Evolutionary conservation across 35 echinoderm and acorn worm species (phyloP).

Genomic region (Nesometra sesokonis): DNA sequence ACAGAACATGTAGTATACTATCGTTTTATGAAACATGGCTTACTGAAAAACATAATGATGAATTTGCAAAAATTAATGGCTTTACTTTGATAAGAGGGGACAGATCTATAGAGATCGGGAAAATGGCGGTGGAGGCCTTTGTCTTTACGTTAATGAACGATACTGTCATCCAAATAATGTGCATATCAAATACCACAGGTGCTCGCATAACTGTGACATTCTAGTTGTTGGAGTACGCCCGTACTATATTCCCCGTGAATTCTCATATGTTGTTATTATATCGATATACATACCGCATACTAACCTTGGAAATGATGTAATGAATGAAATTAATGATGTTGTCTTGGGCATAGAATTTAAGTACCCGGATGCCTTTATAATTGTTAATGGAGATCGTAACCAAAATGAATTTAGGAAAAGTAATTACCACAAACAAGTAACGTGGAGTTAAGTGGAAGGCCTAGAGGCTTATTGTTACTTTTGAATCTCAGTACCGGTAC

Average conservation of each 20-base stretch:
- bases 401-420: slow-evolving; percentile 10
- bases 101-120: slow-evolving; percentile 11
- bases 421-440: slow-evolving; percentile 26
- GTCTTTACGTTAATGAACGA: slow-evolving; percentile 36
- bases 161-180: slow-evolving; percentile 56
- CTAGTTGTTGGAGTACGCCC: too few species aligned
- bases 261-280: slow-evolving; percentile 11
- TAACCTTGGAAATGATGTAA: slow-evolving; percentile 2
- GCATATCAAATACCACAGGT: slow-evolving; percentile 28
- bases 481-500: too few species aligned
- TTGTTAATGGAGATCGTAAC: slow-evolving; percentile 43
- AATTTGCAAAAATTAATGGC: slow-evolving; percentile 31
- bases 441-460: too few species aligned
- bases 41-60: neutral
- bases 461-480: too few species aligned
- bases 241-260: slow-evolving; percentile 27
- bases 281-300: slow-evolving; percentile 23
- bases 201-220: slow-evolving; percentile 32
- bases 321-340: neutral
- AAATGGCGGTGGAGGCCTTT: slow-evolving; percentile 19
- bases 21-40: slow-evolving; percentile 41
- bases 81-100: slow-evolving; percentile 43
- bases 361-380: slow-evolving; percentile 21
- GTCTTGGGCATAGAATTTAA: neutral
- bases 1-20: slow-evolving; percentile 4